Base-by-base conservation (phyloP, 2,113 vertebrate species). In the Gallinago media region DNA sequence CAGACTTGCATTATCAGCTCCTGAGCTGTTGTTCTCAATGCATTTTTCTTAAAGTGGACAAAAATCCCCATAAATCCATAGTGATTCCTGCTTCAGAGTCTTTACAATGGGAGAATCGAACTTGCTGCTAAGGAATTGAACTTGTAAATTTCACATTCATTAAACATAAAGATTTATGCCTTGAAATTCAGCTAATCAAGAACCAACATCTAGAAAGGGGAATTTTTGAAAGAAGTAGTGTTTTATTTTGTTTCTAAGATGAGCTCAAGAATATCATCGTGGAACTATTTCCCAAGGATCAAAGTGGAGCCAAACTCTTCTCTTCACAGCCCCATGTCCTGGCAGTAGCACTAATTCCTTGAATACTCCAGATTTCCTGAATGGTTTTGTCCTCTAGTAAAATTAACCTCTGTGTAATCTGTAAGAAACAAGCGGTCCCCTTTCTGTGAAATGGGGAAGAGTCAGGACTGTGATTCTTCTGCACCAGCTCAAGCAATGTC, bases 21-120 rank as follows among this genome's bases (percentile, higher is more conserved):
- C 49, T 40, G 25, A 65, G 5, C 78, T 71, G 56, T 31, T 50
- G 15, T 22, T 88, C 42, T 66, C 17, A 78, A 8, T 22, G 10
- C 22, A 36, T 85, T 89, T 94, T 82, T 89, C 44, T 58, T 47
- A 19, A 67, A 72, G 32, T 26, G 5, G 32, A 25, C 3, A 15
- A 54, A 22, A 6, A 1, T 1, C 0, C 1, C 5, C 16, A 25
- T 68, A 47, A 80, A 62, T 62, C n/a, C 52, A 52, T 42, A 49
- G 36, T 1, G 3, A 34, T 79, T 92, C 49, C 49, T 65, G 8
- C 7, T 89, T 92, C 54, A 36, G 17, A 31, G 16, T 52, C 40
- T 82, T 87, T 93, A 32, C 25, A 79, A 70, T 0, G 2, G 40
- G 79, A 21, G 11, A 82, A 73, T 20, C 2, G 2, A 75, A 76